Conservation (phyloP, 2,113 vertebrate genomes). For the Helogale parvula region DNA sequence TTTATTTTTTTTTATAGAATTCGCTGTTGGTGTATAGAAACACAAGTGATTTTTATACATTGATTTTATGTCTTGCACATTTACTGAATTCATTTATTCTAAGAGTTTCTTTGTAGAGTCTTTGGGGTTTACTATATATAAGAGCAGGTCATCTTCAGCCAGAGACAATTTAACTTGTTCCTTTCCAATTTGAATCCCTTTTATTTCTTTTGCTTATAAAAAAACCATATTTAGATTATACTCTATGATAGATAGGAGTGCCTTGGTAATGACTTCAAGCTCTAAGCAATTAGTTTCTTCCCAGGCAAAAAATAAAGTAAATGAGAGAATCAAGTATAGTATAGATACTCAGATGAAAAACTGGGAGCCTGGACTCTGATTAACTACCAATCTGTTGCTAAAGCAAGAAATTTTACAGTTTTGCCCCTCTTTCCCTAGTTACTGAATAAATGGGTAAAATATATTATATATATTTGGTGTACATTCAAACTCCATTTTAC, state of each 20-base stretch:
- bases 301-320: not conserved
- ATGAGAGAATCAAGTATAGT: not conserved
- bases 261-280: not conserved
- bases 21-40: not conserved
- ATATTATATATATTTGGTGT: not conserved
- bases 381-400: not conserved
- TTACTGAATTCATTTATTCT: not conserved
- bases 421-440: not conserved
- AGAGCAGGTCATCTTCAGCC: not conserved
- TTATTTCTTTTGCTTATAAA: conserved; percentile 1
- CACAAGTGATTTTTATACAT: not conserved
- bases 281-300: not conserved
- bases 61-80: not conserved
- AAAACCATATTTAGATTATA: not conserved
- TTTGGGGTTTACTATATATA: not conserved
- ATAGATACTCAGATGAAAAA: not conserved
- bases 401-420: not conserved
- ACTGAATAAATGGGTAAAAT: not conserved
- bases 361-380: not conserved
- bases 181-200: not conserved
- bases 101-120: not conserved
- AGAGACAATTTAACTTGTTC: not conserved
- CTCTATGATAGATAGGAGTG: not conserved
- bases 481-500: not conserved
- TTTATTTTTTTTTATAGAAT: not conserved